Evolutionary conservation across 2,113 vertebrate species (phyloP).

Genomic region (Lophochroa leadbeateri): DNA sequence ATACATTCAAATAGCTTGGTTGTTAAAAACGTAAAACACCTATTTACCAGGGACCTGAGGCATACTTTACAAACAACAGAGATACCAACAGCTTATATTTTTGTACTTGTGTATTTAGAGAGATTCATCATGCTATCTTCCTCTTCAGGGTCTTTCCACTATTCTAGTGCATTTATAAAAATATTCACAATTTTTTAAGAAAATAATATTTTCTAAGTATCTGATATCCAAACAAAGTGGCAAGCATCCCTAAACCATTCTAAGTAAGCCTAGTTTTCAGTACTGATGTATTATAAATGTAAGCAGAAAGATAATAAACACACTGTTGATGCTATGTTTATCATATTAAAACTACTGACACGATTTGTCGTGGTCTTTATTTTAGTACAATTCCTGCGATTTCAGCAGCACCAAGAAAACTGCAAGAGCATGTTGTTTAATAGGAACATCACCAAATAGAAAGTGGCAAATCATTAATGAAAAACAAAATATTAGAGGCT

Average conservation of each 20-base stretch:
- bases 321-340: neutral
- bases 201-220: neutral
- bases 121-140: neutral
- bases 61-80: neutral
- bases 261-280: slow-evolving; percentile 6
- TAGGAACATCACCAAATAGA: neutral
- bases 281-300: neutral
- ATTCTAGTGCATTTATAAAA: neutral
- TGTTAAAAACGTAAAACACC: neutral
- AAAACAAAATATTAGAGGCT: neutral
- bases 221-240: neutral
- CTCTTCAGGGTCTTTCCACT: neutral
- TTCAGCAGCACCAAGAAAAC: neutral
- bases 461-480: neutral
- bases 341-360: neutral
- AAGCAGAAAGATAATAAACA: neutral
- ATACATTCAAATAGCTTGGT: neutral
- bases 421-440: neutral
- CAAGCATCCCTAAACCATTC: neutral
- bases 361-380: neutral
- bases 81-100: neutral
- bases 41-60: neutral
- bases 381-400: neutral
- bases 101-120: neutral
- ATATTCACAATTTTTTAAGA: neutral